Base-by-base conservation (phyloP, 1,140 invertebrate genomes). In the Danaus melanippus region DNA sequence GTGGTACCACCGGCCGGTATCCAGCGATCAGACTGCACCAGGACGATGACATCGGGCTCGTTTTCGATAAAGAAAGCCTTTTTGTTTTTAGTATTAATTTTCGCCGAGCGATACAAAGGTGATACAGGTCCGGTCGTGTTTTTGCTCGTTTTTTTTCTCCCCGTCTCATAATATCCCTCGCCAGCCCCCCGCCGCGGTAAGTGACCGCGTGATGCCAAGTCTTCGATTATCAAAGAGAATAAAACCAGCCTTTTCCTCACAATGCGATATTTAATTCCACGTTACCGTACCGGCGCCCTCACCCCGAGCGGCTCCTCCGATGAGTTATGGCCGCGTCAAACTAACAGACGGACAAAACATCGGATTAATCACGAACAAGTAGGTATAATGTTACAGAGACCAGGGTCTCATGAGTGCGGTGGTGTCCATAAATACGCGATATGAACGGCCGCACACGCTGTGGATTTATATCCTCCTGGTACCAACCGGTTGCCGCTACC, bases 361-460 rank as follows among this genome's bases (percentile, higher is more conserved):
- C 49, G 61, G 64, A 79, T 79, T 75, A 76, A 76, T 79, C 74
- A 74, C 69, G 53, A 64, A 69, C 66, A 67, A 60, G 63, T 63
- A 58, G 68, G 72, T 76, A 69, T 76, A 74, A 67, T 71, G 74
- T 78, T 80, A 76, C 75, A 50, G 50, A 51, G 71, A 74, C 71
- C 64, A 72, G 74, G 76, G 51, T 67, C 69, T 70, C 76, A 74
- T 71, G 67, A 64, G 49, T 44, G 58, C 52, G 58, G 61, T 58
- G 69, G 76, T 76, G 79, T 79, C 78, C 78, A 81, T 83, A 81
- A 83, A 83, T 81, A 83, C 77, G 67, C 66, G 63, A 70, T 74
- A 76, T 75, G 76, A 71, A 62, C 54, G 73, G 67, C 74, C 77
- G 72, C 74, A 79, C 79, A 78, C 75, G 63, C 69, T 66, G 76